Base-by-base conservation (phyloP, 2,888 invertebrate species). In the Lasioglossum malachurum region DNA sequence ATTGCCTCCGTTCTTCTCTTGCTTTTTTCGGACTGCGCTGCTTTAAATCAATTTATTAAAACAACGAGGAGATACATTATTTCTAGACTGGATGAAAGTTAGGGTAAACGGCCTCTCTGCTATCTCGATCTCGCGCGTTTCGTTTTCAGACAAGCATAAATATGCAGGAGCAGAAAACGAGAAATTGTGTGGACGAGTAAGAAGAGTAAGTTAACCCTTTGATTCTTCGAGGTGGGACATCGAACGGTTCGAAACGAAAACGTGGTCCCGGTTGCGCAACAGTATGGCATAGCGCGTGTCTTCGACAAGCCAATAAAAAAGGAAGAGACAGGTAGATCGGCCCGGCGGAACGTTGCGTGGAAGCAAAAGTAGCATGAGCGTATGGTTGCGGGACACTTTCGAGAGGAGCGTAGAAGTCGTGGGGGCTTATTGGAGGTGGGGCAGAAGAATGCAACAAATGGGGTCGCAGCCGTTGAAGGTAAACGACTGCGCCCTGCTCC, bases 391-490 rank as follows among this genome's bases (percentile, higher is more conserved):
- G 74, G 38, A 46, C n/a, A 57, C 53, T 80, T 74, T 74, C 75
- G 75, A 67, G 74, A n/a, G 64, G 46, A 72, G 78, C 27, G 49
- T 69, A 31, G 27, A 73, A 35, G 64, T 16, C 23, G 49, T 31
- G 35, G 41, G 69, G 35, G 69, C 35, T 4, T 16, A 57, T 41
- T 12, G 46, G 86, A 53, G 86, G 82, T 79, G 87, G 88, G 87
- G 77, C 89, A 88, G 87, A 92, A 90, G 94, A 94, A 94, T 94
- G 94, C 92, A 91, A 93, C 93, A 91, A 94, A 94, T 94, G 94
- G 93, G 94, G 95, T 94, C 94, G 94, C 94, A 93, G 93, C 92
- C 94, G 94, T 93, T 93, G 94, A 95, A 95, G 94, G 95, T 91
- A 91, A 94, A 94, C 94, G 91, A 93, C 94, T 94, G 93, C 75